Evolutionary conservation across 1,140 invertebrate genomes (phyloP), one percentile per base, ranked within the genome.

Genomic region (Stegodyphus mimosarum): DNA sequence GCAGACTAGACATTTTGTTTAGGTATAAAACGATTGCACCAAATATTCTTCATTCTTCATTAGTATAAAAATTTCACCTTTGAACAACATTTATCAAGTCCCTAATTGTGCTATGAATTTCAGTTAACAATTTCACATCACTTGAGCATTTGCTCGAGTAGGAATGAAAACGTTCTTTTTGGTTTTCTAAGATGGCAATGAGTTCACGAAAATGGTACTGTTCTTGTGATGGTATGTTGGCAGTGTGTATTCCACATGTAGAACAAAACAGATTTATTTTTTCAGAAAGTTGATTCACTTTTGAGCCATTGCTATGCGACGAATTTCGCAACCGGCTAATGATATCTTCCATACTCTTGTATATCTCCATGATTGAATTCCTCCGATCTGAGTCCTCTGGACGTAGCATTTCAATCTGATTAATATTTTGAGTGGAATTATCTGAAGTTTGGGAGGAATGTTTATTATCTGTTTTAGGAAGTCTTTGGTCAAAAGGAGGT

Each of bases 131-230:
- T 88, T 87, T 93, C 91, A 87, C 89, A 87, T 88, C 94, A 90
- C 74, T 87, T 15, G 89, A 88, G 18, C 87, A 89, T 17, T 89
- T 89, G 79, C 93, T 93, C 67, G 94, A 94, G 5, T 94, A 88
- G 63, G 94, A 94, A 67, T 95, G 92, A 77, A 96, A 89, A 88
- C 93, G 93, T 87, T 94, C 92, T 18, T 95, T 95, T 89, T 96
- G 95, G 2, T 92, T 92, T 89, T 97, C 96, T 49, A 98, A 91
- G 10, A 94, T 92, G 0, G 94, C 93, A 6, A 97, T 93, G 78
- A 97, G 91, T 89, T 97, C 96, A 10, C 96, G 93, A 88, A 97
- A 94, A 88, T 96, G 95, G 90, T 98, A 97, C 85, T 96, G 94
- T 60, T 95, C 93, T 89, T 96, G 95, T 48, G 96, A 95, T 17